phyloP scores from a whole-genome alignment of 92 coral and sea anemone genomes.

The Parazoanthus darwini region DNA sequence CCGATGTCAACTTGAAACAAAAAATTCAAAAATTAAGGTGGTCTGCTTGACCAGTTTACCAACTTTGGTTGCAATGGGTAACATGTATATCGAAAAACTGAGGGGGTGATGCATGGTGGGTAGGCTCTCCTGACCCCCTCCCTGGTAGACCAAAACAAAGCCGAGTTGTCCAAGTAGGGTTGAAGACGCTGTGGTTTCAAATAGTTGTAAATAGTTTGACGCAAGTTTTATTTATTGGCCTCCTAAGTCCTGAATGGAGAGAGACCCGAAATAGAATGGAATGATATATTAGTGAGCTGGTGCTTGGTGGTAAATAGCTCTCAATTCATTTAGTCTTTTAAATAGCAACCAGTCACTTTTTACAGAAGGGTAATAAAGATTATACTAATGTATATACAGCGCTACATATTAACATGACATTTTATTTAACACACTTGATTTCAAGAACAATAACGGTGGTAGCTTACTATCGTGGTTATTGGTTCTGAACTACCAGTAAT shows the following conservation, averaged over 20 bases:
- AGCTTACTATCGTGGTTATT: background rate
- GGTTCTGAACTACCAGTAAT: too few species aligned
- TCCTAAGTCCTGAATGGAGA: background rate
- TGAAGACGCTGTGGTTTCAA: background rate
- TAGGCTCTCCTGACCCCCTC: too few species aligned
- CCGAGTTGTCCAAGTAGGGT: background rate
- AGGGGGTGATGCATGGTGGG: background rate
- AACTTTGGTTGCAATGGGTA: background rate
- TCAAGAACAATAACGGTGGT: too few species aligned
- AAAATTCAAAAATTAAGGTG: too few species aligned
- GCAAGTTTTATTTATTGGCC: background rate
- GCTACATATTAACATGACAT: background rate
- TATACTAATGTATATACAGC: background rate
- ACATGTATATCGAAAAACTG: background rate
- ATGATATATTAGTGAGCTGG: background rate
- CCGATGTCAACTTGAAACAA: background rate
- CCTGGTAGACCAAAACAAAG: background rate
- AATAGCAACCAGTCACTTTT: background rate
- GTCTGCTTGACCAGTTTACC: too few species aligned
- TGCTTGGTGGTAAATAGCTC: background rate
- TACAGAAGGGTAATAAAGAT: background rate
- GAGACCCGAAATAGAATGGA: background rate
- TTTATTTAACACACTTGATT: background rate
- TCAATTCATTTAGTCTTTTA: background rate
- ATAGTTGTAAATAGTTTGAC: background rate